Percentiles rank a stretch among this genome's conserved stretches.
phyloP scores from a whole-genome alignment of 2,113 vertebrate genomes.

The Hylia prasina region DNA sequence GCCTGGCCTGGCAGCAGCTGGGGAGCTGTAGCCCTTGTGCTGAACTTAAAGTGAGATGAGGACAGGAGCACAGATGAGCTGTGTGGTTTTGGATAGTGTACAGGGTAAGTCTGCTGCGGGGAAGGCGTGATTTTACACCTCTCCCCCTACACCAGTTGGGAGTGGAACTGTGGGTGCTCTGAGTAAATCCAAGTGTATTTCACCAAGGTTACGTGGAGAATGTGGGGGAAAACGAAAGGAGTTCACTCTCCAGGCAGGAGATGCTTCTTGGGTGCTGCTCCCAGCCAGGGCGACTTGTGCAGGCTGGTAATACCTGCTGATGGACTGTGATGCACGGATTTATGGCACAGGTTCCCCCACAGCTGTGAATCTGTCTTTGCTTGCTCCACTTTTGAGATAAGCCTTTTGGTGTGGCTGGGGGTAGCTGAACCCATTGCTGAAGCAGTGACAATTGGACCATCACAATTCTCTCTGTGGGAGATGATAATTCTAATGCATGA shows the following conservation, averaged over 20 bases:
- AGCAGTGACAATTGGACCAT: background rate
- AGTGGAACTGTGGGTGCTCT: background rate
- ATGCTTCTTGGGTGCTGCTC: background rate
- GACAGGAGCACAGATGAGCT: background rate
- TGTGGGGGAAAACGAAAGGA: background rate
- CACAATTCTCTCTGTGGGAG: background rate
- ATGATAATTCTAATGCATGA: background rate
- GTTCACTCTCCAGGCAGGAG: background rate
- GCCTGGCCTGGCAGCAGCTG: background rate
- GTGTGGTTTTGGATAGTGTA: background rate
- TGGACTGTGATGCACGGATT: background rate
- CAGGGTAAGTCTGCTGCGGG: background rate
- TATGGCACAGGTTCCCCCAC: background rate
- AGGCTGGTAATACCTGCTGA: background rate
- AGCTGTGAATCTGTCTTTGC: fast-evolving
- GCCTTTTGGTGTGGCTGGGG: background rate
- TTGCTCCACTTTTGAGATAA: background rate
- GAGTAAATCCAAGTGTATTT: background rate
- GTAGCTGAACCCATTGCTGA: background rate
- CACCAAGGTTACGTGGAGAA: background rate
- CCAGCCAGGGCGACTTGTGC: background rate
- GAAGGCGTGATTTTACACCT: background rate
- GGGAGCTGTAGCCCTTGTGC: background rate
- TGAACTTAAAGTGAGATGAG: background rate
- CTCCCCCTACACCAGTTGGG: background rate